A percentile compares a stretch with the other conserved stretches of the same genome.
Evolutionary conservation across 2,113 vertebrate species (phyloP).

Genomic region (Origma solitaria): DNA sequence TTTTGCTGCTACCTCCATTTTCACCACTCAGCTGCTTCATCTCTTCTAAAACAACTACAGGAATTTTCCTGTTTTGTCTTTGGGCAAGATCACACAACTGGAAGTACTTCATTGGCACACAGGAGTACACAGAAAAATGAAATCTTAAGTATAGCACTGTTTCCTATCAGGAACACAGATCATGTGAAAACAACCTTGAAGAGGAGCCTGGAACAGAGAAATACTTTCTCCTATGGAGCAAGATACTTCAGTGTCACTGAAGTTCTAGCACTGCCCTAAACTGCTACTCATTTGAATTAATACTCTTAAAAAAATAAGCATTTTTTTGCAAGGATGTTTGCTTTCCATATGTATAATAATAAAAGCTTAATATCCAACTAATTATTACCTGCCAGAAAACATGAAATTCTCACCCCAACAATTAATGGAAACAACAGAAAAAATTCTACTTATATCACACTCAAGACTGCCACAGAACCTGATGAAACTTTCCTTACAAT

Average conservation of each 20-base stretch:
- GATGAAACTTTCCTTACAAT: not conserved
- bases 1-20: not conserved
- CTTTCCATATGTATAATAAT: not conserved
- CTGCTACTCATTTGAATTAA: not conserved
- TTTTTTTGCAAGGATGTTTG: not conserved
- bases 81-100: not conserved
- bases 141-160: not conserved
- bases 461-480: not conserved
- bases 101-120: not conserved
- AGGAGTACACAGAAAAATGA: not conserved
- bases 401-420: not conserved
- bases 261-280: not conserved
- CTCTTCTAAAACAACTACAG: not conserved
- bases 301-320: accelerated
- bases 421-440: not conserved
- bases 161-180: not conserved
- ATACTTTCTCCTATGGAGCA: not conserved
- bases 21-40: not conserved
- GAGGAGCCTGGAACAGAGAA: not conserved
- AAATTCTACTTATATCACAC: not conserved
- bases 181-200: not conserved
- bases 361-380: not conserved
- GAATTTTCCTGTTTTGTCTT: not conserved
- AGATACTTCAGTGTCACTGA: not conserved
- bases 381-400: not conserved